Base-by-base conservation (phyloP, 37 sponge, comb jelly and placozoan species). In the Agelas oroides region DNA sequence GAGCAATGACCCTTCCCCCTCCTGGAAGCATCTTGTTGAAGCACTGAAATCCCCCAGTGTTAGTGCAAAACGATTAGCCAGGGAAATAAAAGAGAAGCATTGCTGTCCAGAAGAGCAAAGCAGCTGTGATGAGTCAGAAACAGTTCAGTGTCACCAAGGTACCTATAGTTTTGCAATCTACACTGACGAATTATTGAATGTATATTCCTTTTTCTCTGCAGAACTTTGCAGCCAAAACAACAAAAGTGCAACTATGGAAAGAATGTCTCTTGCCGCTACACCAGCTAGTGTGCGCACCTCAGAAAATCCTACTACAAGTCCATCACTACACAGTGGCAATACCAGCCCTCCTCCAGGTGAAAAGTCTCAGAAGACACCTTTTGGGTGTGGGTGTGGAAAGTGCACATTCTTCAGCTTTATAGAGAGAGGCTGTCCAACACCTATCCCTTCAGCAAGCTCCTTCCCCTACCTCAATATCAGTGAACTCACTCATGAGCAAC, bases 351-450 rank as follows among this genome's bases (percentile, higher is more conserved):
- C 46, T 8, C 8, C 46, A 46, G 8, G 46, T 46, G 8, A 46
- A 8, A 8, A 46, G 8, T 46, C 46, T 12, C 6, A 46, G 46
- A 46, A 46, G 46, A 3, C 46, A 46, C 46, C 46, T 2, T 72
- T 27, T 72, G 73, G 73, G n/a, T 72, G 73, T 72, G 73, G 73
- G 35, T 72, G 73, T 72, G 73, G 73, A 5, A 38, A 72, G 24
- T 75, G 76, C 27, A 75, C 53, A 13, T 57, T 55, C 21, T 27
- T n/a, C 76, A 58, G 31, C 20, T 75, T 58, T 23, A 16, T 75
- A 1, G 34, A 57, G 39, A 19, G 1, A 28, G 59, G 59, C 18
- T 75, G 59, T 41, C 59, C 76, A 55, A 15, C 6, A 57, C 76
- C 76, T 8, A 31, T 31, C 33, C 18, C 23, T 5, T 58, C 76